Conservation (phyloP, 2,888 invertebrate genomes). For the Cylloceria caligata region DNA sequence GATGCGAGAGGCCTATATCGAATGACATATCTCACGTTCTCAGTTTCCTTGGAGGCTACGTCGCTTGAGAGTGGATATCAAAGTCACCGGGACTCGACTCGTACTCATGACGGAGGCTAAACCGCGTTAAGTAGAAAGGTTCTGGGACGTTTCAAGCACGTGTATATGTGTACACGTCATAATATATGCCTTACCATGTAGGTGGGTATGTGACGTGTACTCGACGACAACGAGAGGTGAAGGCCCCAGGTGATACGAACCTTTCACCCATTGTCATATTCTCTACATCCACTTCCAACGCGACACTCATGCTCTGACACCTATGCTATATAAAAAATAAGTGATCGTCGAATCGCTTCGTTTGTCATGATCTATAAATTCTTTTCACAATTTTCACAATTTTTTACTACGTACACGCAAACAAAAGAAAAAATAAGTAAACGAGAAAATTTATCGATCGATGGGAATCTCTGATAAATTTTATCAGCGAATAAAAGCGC, state of each 20-base stretch:
- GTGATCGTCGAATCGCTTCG: background rate
- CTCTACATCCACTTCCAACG: constrained; percentile 32
- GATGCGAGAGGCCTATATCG: constrained; percentile 56
- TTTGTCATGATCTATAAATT: constrained; percentile 39
- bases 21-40: constrained; percentile 60
- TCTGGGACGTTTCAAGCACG: constrained; percentile 32
- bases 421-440: background rate
- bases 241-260: constrained; percentile 40
- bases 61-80: constrained; percentile 53
- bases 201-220: constrained; percentile 6
- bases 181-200: background rate
- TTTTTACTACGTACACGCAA: background rate
- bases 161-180: background rate
- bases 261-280: constrained; percentile 47
- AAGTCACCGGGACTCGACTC: constrained; percentile 54
- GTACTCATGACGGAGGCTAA: constrained; percentile 47
- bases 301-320: constrained; percentile 11
- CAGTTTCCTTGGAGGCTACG: constrained; percentile 37
- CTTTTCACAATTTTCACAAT: constrained; percentile 3
- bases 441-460: constrained; percentile 17
- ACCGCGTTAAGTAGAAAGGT: constrained; percentile 37
- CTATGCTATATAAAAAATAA: constrained; percentile 13
- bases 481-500: constrained; percentile 12
- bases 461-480: constrained; percentile 33
- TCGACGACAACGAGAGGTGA: constrained; percentile 30